phyloP scores from a whole-genome alignment of 2,888 invertebrate species.

The Asteroscopus sphinx region DNA sequence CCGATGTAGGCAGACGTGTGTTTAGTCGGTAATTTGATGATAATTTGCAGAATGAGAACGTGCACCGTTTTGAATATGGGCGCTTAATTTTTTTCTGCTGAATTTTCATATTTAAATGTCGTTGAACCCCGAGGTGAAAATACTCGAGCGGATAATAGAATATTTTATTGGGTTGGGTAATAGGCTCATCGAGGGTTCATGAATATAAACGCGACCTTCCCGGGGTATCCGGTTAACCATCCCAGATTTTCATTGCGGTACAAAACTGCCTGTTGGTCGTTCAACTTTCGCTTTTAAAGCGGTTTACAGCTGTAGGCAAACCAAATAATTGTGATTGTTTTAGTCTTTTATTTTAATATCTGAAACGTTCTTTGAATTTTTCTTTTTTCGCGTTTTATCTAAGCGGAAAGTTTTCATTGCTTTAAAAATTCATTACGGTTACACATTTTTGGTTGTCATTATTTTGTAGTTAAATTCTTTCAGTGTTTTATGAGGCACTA shows the following conservation, averaged over 20 bases:
- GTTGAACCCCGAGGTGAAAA: conserved; percentile 72
- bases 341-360: conserved; percentile 23
- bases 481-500: conserved; percentile 17
- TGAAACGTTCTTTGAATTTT: conserved; percentile 26
- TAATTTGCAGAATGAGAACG: conserved; percentile 73
- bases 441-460: conserved; percentile 19
- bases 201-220: conserved; percentile 69
- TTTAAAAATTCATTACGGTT: conserved; percentile 11
- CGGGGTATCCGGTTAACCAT: conserved; percentile 31
- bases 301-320: conserved; percentile 27
- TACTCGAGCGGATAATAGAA: conserved; percentile 75
- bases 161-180: conserved; percentile 71
- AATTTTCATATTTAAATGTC: conserved; percentile 69
- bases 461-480: conserved; percentile 14
- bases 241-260: conserved; percentile 47
- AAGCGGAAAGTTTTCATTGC: conserved; percentile 5
- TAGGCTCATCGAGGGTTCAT: conserved; percentile 64
- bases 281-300: conserved; percentile 43
- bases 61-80: conserved; percentile 52
- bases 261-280: conserved; percentile 32
- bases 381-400: not conserved
- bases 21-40: conserved; percentile 75
- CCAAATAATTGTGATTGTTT: conserved; percentile 27
- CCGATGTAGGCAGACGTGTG: conserved; percentile 73
- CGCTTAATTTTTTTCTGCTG: conserved; percentile 58